These are phyloP conservation scores for Himalopsyche phryganea DNA, from an alignment of 1,140 invertebrate species.

Conservation along the genomic window DNA sequence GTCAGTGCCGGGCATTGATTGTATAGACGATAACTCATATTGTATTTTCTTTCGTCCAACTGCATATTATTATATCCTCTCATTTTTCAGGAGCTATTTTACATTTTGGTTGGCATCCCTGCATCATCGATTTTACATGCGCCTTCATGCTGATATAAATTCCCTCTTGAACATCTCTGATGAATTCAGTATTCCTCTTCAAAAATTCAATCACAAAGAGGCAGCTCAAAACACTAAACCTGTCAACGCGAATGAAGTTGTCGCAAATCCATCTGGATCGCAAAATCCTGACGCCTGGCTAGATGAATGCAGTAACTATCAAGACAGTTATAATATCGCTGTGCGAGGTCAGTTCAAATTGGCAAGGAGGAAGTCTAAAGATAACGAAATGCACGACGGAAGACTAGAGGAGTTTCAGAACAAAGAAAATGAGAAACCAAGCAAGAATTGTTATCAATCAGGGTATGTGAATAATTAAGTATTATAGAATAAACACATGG, in stretches of 20 bases:
- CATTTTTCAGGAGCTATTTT: conserved; percentile 61
- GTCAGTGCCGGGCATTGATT: too few relatives aligned
- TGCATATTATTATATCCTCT: not conserved
- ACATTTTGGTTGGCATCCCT: conserved; percentile 70
- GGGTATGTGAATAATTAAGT: conserved; percentile 2
- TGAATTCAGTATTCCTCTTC: conserved; percentile 54
- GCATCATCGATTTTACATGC: conserved; percentile 72
- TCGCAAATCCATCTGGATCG: not conserved
- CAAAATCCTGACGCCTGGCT: conserved; percentile 14
- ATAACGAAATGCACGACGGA: conserved; percentile 39
- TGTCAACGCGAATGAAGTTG: not conserved
- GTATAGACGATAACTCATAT: too few relatives aligned
- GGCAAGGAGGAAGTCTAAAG: conserved; percentile 39
- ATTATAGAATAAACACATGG: too few relatives aligned
- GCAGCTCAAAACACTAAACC: conserved; percentile 19
- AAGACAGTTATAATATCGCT: conserved; percentile 52
- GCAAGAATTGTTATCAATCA: conserved; percentile 40
- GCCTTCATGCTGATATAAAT: conserved; percentile 65
- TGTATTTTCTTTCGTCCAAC: too few relatives aligned
- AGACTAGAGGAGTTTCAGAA: conserved; percentile 60
- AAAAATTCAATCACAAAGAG: conserved; percentile 11
- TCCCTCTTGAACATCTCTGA: conserved; percentile 65
- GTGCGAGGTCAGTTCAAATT: conserved; percentile 45
- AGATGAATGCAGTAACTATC: conserved; percentile 48
- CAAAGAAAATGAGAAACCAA: conserved; percentile 67